Conservation (phyloP, 2,113 vertebrate species). For the Loxodonta africana region DNA sequence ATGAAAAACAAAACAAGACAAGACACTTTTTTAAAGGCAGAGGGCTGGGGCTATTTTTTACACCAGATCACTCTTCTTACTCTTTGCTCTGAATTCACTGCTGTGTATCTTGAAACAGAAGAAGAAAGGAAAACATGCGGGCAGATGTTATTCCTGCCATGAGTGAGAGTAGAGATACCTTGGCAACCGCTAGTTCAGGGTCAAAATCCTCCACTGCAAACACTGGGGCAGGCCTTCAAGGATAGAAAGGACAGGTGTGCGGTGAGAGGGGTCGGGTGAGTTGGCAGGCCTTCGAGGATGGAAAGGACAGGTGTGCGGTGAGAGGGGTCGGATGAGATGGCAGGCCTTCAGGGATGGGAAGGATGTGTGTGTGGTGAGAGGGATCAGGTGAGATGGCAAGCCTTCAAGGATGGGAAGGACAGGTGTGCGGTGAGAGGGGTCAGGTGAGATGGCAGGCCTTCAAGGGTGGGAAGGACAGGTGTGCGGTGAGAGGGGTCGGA, state of each 20-base stretch:
- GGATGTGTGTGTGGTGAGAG: neutral
- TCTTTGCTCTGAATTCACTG: slow-evolving; percentile 42
- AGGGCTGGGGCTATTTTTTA: neutral
- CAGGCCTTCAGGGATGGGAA: neutral
- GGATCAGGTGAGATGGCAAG: too few species aligned
- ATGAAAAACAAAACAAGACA: neutral
- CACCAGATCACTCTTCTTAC: neutral
- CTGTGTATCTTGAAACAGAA: neutral
- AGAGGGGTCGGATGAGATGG: too few species aligned
- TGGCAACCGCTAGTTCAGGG: neutral
- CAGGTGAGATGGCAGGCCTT: too few species aligned
- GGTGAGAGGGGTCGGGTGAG: too few species aligned
- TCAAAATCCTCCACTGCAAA: neutral
- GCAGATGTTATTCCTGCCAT: neutral
- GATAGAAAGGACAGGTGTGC: neutral
- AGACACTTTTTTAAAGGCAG: neutral
- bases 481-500: too few species aligned
- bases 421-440: too few species aligned
- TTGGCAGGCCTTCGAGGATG: neutral
- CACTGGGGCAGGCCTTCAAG: neutral
- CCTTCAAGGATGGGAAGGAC: neutral
- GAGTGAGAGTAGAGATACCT: neutral
- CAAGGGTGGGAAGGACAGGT: too few species aligned
- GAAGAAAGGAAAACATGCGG: neutral
- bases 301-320: neutral